A percentile compares a stretch with the other conserved stretches of the same genome.
Conservation (phyloP, 1,140 invertebrate species). For the Thaumetopoea pityocampa region DNA sequence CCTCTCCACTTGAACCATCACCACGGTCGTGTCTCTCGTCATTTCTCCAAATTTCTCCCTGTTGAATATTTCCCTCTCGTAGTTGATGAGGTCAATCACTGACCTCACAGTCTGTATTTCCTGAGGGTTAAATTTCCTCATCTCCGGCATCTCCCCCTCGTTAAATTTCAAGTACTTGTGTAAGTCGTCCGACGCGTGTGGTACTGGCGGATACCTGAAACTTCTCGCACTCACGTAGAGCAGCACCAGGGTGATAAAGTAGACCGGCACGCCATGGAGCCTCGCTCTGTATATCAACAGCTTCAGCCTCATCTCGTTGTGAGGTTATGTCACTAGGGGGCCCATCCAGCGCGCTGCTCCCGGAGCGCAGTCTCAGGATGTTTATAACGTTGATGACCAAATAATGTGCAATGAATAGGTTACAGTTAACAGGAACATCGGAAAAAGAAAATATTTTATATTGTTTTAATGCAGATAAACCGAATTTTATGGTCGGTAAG, state of each 20-base stretch:
- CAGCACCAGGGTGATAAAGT: conserved; percentile 2
- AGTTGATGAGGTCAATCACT: conserved; percentile 14
- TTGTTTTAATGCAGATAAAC: no score
- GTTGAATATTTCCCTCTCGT: conserved; percentile 17
- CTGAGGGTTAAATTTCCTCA: conserved; percentile 3
- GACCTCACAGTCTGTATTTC: not conserved
- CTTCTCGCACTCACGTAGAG: not conserved
- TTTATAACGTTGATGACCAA: no score
- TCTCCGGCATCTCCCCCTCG: not conserved
- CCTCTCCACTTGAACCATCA: conserved; percentile 86
- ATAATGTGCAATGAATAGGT: no score
- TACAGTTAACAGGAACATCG: no score
- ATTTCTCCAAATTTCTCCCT: conserved; percentile 13
- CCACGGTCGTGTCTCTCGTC: conserved; percentile 12
- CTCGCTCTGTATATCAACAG: conserved; percentile 2
- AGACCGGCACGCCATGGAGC: conserved; percentile 5
- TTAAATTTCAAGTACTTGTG: conserved; percentile 6
- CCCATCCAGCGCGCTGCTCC: no score
- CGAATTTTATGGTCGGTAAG: no score
- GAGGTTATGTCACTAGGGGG: no score
- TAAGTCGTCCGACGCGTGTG: not conserved
- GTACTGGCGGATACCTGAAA: no score
- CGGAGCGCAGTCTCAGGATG: no score
- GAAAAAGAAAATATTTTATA: no score
- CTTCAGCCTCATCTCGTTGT: conserved; percentile 18